Evolutionary conservation across 2,113 vertebrate species (phyloP), one percentile per base, ranked within the genome.

Genomic region (Hystrix cristata): DNA sequence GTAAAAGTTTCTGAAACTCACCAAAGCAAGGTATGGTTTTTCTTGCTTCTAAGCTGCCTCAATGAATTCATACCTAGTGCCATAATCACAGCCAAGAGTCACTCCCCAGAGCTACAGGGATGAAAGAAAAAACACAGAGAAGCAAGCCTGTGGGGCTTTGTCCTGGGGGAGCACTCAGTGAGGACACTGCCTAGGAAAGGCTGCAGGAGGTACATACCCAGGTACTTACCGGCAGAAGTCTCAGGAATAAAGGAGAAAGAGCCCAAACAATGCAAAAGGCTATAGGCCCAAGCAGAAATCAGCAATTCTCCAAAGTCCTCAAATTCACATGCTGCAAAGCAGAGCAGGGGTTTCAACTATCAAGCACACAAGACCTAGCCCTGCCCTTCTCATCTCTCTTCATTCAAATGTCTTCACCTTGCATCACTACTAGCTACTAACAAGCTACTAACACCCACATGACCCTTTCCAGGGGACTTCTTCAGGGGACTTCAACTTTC

Each of bases 131-230:
- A 72, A 16, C 21, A 43, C 15, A 71, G 4, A 72, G 51, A 95
- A 53, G 57, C 51, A 43, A 92, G 38, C 11, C 53, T 81, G 7
- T 62, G 27, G 90, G 48, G 21, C 16, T 94, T 79, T 92, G 64
- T 38, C 43, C 43, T 55, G 29, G 34, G 29, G 1, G 8, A 92
- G 38, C n/a, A 11, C 23, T 94, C 57, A 14, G 14, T 55, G 55
- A 46, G 31, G 25, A 90, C 29, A 87, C 12, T 81, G 34, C 10
- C n/a, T 59, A 86, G 34, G 43, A 96, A 94, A 96, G 67, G n/a
- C n/a, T 55, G 13, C 38, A 94, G 31, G 14, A 48, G 19, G 15
- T 65, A 38, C 16, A 83, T 82, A 64, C 9, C 11, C 16, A 65
- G 48, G 27, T 23, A 92, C 51, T 76, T 64, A 64, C 64, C 71